Evolutionary conservation across 2,888 invertebrate genomes (phyloP).

Genomic region (Pyrgus malvae): DNA sequence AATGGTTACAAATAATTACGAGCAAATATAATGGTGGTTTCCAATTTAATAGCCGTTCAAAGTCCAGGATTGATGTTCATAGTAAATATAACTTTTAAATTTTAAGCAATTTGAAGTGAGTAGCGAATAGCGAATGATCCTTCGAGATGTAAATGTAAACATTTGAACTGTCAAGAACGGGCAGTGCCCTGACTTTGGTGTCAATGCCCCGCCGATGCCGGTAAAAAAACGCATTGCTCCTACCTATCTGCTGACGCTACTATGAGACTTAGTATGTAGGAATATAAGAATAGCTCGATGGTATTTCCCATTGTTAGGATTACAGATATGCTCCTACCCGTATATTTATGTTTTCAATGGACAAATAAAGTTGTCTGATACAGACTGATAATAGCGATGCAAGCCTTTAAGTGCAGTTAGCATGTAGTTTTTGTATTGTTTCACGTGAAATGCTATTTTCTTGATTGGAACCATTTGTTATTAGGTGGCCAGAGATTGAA

Average conservation of each 20-base stretch:
- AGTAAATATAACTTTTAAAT: conserved; percentile 28
- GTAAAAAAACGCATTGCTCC: conserved; percentile 76
- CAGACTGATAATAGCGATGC: too few relatives aligned
- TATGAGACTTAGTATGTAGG: conserved; percentile 40
- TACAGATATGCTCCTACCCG: too few relatives aligned
- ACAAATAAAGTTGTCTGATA: too few relatives aligned
- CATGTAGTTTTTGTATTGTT: too few relatives aligned
- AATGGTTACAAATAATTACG: too few relatives aligned
- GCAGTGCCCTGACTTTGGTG: conserved; percentile 73
- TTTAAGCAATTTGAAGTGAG: conserved; percentile 48
- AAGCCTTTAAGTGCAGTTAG: too few relatives aligned
- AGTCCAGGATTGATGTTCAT: background rate
- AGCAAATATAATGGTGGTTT: too few relatives aligned
- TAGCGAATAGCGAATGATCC: conserved; percentile 60
- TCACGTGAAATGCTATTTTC: too few relatives aligned
- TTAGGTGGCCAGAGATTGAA: conserved; percentile 28
- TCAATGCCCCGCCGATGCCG: conserved; percentile 77
- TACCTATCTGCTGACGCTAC: conserved; percentile 61
- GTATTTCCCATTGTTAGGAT: background rate
- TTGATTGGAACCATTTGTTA: conserved; percentile 1
- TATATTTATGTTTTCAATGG: too few relatives aligned
- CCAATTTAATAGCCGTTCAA: background rate
- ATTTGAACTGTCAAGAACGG: conserved; percentile 82
- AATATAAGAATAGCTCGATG: conserved; percentile 1
- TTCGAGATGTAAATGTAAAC: conserved; percentile 73